Percentiles rank a stretch among this genome's conserved stretches.
Evolutionary conservation across 2,797 vertebrate genomes (phyloP).

Genomic region (Macroramphosus scolopax): DNA sequence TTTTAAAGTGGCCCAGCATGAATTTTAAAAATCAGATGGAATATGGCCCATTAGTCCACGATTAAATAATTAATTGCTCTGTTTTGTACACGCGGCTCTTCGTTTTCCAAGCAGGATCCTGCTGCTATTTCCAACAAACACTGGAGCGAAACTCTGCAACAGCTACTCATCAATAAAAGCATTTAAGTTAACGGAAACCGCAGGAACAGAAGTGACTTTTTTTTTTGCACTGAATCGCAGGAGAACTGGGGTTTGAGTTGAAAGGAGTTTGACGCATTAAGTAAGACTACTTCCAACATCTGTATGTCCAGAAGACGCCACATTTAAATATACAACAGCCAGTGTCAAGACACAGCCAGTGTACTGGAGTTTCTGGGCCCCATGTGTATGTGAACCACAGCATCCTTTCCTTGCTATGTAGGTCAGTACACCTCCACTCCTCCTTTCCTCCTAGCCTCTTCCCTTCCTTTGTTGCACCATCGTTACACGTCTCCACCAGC

Average conservation of each 20-base stretch:
- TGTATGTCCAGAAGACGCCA: too few relatives aligned
- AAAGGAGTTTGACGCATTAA: too few relatives aligned
- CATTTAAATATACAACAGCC: neutral
- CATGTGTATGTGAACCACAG: constrained; percentile 11
- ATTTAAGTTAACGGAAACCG: too few relatives aligned
- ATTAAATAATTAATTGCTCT: neutral
- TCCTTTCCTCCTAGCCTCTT: constrained; percentile 17
- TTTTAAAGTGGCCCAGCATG: neutral
- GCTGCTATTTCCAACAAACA: neutral
- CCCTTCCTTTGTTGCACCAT: constrained; percentile 18
- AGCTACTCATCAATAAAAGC: too few relatives aligned
- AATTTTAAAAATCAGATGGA: neutral
- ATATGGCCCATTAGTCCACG: neutral
- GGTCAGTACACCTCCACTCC: constrained; percentile 56
- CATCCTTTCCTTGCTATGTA: constrained; percentile 41
- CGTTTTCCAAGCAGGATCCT: neutral
- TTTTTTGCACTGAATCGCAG: too few relatives aligned
- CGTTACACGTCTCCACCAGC: constrained; percentile 16
- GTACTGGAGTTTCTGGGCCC: too few relatives aligned
- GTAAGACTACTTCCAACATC: neutral
- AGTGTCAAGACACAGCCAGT: neutral
- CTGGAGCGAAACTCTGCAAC: neutral
- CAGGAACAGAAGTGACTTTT: too few relatives aligned
- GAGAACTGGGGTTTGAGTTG: too few relatives aligned
- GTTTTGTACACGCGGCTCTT: neutral